phyloP scores from a whole-genome alignment of 2,113 vertebrate species.

The Clarias magur region DNA sequence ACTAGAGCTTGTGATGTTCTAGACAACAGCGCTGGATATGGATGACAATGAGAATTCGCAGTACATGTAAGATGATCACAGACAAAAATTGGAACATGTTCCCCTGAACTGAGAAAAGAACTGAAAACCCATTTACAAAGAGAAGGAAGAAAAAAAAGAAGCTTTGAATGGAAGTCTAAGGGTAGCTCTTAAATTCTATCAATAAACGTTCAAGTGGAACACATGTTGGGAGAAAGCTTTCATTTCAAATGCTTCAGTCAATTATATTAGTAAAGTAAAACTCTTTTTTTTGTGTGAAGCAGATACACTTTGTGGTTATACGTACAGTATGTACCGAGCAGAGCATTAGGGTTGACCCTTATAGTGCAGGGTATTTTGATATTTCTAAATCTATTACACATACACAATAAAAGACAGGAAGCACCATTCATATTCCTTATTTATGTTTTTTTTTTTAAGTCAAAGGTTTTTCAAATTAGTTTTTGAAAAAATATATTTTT shows the following conservation, averaged over 20 bases:
- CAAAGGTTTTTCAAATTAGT: too few species aligned
- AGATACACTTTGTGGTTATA: neutral
- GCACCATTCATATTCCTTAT: too few species aligned
- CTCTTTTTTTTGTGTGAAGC: neutral
- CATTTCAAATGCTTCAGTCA: neutral
- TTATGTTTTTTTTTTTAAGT: too few species aligned
- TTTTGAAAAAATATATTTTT: too few species aligned
- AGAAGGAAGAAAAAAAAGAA: neutral
- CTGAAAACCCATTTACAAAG: neutral
- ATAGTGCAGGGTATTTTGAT: neutral
- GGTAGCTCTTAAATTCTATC: neutral
- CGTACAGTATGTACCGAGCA: neutral
- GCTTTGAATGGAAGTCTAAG: neutral
- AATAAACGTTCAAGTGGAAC: neutral
- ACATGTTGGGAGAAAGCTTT: neutral
- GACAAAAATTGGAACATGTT: neutral
- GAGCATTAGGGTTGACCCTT: neutral
- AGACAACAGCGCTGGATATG: neutral
- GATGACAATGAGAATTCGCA: conserved; percentile 19
- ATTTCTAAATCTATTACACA: neutral
- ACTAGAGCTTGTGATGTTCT: neutral
- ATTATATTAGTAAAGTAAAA: neutral
- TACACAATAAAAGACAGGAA: neutral
- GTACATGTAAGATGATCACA: neutral
- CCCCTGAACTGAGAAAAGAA: neutral